Evolutionary conservation across 2,113 vertebrate genomes (phyloP).

Genomic region (Telmatochromis bifrenatus): DNA sequence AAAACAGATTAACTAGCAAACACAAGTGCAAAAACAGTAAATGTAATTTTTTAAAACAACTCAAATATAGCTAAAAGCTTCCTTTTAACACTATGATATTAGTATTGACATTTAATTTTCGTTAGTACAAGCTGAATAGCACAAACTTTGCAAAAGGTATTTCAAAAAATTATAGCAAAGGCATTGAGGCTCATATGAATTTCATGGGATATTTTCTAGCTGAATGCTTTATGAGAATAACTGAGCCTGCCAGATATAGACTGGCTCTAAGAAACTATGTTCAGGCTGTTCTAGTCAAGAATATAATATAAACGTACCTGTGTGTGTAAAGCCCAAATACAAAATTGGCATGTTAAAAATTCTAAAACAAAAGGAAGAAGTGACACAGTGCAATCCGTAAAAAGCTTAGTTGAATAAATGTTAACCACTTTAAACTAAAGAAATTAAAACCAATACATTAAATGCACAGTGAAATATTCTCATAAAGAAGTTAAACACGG

Average conservation of each 20-base stretch:
- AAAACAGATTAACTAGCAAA: constrained; percentile 30
- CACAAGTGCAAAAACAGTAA: neutral
- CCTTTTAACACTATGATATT: neutral
- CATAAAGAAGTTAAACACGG: neutral
- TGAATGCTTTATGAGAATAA: neutral
- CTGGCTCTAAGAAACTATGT: neutral
- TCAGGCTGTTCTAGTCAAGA: neutral
- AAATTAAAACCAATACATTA: neutral
- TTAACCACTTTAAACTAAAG: neutral
- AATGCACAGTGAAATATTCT: neutral
- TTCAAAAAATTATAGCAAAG: neutral
- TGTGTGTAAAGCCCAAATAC: neutral
- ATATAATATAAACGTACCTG: neutral
- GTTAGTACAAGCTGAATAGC: neutral
- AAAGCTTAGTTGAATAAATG: neutral
- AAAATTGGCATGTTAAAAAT: neutral
- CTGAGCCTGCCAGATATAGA: neutral
- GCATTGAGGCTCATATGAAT: neutral
- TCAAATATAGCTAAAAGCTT: neutral
- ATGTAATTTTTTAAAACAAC: neutral
- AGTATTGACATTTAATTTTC: neutral
- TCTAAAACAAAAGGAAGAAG: neutral
- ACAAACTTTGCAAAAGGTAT: neutral
- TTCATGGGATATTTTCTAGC: neutral
- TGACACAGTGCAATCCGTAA: neutral